Conservation (phyloP, 2,888 invertebrate genomes). For the Caenorhabditis sinica region DNA sequence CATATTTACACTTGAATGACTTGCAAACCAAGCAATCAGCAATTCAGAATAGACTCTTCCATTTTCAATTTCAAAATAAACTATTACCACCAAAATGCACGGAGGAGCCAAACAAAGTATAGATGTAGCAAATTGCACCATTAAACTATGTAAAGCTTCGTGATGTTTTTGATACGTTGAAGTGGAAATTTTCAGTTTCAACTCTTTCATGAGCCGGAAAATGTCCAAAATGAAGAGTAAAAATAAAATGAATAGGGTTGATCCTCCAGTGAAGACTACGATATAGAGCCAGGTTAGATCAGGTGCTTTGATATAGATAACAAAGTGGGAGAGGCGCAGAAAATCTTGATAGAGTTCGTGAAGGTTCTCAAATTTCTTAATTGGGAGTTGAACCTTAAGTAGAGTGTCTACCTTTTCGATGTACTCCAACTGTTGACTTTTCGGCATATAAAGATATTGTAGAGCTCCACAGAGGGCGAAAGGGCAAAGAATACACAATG, state of each 20-base stretch:
- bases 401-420: not conserved
- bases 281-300: not conserved
- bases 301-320: not conserved
- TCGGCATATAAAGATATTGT: not conserved
- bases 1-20: not conserved
- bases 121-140: not conserved
- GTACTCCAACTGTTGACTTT: not conserved
- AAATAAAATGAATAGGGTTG: not conserved
- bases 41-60: not conserved
- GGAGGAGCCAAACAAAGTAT: not conserved
- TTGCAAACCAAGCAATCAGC: not conserved
- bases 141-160: not conserved
- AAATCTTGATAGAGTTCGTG: not conserved
- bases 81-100: not conserved
- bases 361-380: not conserved
- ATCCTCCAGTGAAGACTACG: not conserved
- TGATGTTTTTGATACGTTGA: not conserved
- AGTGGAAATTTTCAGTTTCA: constrained; percentile 3
- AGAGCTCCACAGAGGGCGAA: not conserved
- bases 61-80: not conserved
- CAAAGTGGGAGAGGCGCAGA: not conserved
- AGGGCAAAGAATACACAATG: not conserved
- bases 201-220: not conserved
- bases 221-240: constrained; percentile 1
- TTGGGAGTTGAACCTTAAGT: not conserved